Evolutionary conservation across 2,113 vertebrate species (phyloP), one percentile per base, ranked within the genome.

Genomic region (Oreocharis arfaki): DNA sequence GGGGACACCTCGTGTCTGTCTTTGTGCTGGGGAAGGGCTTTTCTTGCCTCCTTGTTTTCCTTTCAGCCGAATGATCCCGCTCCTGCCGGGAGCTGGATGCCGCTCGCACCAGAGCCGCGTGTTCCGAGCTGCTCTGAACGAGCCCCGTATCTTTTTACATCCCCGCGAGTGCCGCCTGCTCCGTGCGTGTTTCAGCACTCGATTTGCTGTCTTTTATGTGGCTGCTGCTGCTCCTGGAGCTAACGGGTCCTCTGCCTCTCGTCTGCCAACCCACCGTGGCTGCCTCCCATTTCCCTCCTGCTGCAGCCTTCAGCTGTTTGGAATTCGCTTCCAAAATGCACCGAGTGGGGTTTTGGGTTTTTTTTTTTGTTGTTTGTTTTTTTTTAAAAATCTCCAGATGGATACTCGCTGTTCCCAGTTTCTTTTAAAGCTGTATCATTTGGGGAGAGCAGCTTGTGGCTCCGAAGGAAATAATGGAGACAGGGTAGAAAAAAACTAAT

Each of bases 271-370:
- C 81, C 55, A 9, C 92, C n/a, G 88, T 14, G 78, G 70, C 92
- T 87, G 90, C 60, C 69, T 87, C n/a, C 4, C 37, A 6, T 87
- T 71, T 68, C 93, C 95, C 95, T 96, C 95, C 95, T 87, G 96
- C 96, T 78, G 96, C 84, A 88, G 53, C 39, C n/a, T 91, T 97
- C 96, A 96, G 94, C 95, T 96, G 93, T 20, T 84, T 77, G 42
- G 91, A 90, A 81, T 95, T 93, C 30, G 64, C 81, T 96, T 96
- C 94, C 95, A 89, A 93, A 94, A 82, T 9, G 84, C 57, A 44
- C 84, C 22, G 1, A 89, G 89, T 52, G 56, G 23, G 8, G 50
- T 59, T 50, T n/a, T 32, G 30, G 39, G n/a, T 37, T 56, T 56
- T 52, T 35, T 44, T 42, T 53, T 65, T 56, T 81, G 33, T 52